A percentile compares a stretch with the other conserved stretches of the same genome.
Evolutionary conservation across 2,888 invertebrate species (phyloP).

Genomic region (Drosophila paucipuncta): DNA sequence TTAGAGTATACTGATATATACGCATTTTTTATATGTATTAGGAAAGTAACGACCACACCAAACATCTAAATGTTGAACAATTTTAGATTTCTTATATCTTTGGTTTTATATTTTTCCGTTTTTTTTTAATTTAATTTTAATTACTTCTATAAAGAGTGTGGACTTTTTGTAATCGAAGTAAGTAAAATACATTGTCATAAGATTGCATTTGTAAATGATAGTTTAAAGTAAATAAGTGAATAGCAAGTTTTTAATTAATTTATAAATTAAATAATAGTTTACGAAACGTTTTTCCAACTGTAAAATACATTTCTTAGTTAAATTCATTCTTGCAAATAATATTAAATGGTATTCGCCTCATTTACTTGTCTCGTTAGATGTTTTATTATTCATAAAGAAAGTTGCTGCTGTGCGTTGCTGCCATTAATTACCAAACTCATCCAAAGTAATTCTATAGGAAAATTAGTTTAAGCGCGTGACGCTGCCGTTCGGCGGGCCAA

Average conservation of each 20-base stretch:
- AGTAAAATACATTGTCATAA: neutral
- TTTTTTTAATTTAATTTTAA: neutral
- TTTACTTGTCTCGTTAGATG: constrained; percentile 1
- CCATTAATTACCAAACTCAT: constrained; percentile 80
- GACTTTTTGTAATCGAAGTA: neutral
- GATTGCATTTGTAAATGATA: neutral
- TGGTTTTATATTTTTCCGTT: neutral
- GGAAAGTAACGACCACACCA: neutral
- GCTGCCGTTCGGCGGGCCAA: constrained; percentile 15
- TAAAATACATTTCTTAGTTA: neutral
- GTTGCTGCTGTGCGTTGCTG: constrained; percentile 26
- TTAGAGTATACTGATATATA: no score
- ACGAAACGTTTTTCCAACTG: neutral
- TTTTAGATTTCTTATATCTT: neutral
- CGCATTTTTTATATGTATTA: neutral
- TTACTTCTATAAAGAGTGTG: neutral
- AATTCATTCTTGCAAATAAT: neutral
- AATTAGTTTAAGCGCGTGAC: constrained; percentile 69
- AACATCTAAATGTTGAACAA: neutral
- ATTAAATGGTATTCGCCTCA: neutral
- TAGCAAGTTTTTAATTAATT: neutral
- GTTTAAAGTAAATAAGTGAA: neutral
- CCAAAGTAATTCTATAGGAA: constrained; percentile 76
- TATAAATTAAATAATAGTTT: neutral
- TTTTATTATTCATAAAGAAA: constrained; percentile 16